A percentile compares a stretch with the other conserved stretches of the same genome.
phyloP scores from a whole-genome alignment of 2,797 vertebrate genomes.

The Philypnodon macrostomus region DNA sequence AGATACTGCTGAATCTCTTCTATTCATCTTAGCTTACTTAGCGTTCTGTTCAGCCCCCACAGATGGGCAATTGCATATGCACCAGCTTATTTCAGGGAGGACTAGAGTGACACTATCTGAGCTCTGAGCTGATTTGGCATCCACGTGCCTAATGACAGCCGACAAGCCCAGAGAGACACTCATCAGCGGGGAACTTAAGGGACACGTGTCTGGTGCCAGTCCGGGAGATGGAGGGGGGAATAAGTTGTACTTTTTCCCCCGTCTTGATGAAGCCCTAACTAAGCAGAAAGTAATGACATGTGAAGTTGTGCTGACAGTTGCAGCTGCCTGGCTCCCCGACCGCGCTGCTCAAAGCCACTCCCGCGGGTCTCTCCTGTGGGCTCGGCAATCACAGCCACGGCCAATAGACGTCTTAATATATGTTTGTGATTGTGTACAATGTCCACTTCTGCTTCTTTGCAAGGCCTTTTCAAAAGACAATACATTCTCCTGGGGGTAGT shows the following conservation, averaged over 20 bases:
- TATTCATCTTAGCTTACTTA: constrained; percentile 44
- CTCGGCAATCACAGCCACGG: constrained; percentile 58
- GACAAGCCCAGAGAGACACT: constrained; percentile 64
- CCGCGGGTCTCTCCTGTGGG: constrained; percentile 63
- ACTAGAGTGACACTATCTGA: constrained; percentile 48
- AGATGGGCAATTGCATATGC: constrained; percentile 51
- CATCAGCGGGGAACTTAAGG: constrained; percentile 66
- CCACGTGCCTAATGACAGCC: constrained; percentile 66
- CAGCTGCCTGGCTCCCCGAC: constrained; percentile 72
- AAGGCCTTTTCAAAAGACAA: constrained; percentile 12
- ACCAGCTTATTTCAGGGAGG: constrained; percentile 30
- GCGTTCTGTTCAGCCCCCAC: constrained; percentile 44
- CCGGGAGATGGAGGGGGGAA: constrained; percentile 15
- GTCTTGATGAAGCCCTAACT: constrained; percentile 76
- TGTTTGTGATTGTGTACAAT: constrained; percentile 72
- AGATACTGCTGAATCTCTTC: constrained; percentile 13
- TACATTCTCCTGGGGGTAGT: too few species aligned
- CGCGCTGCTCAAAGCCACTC: constrained; percentile 54
- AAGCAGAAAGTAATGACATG: constrained; percentile 83
- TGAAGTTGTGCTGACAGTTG: constrained; percentile 82
- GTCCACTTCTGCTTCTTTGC: constrained; percentile 51
- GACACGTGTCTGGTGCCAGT: constrained; percentile 53
- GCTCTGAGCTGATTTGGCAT: constrained; percentile 61
- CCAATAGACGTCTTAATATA: constrained; percentile 70
- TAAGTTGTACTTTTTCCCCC: constrained; percentile 69